A percentile compares a stretch with the other conserved stretches of the same genome.
These are phyloP conservation scores for Neodiprion lecontei DNA, from an alignment of 1,140 invertebrate species.

Conservation along the genomic window DNA sequence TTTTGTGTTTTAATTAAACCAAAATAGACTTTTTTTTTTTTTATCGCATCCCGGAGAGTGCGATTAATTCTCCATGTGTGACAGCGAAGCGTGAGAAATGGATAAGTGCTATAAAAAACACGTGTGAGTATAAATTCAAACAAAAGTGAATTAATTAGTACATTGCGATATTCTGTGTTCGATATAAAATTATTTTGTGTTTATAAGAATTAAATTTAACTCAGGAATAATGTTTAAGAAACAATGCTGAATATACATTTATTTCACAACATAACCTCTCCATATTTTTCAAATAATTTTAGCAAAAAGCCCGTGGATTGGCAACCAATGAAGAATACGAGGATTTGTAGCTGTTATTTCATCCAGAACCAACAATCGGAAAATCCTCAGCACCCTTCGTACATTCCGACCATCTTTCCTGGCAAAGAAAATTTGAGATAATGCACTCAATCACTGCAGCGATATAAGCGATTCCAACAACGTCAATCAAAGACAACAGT, in stretches of 20 bases:
- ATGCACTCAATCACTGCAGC: background rate
- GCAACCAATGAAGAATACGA: constrained; percentile 10
- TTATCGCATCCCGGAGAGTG: constrained; percentile 4
- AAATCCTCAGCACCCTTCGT: constrained; percentile 19
- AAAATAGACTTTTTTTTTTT: constrained; percentile 10
- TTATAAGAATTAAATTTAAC: too few species aligned
- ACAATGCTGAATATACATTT: background rate
- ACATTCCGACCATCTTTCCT: constrained; percentile 26
- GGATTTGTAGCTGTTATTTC: constrained; percentile 23
- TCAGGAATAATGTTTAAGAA: background rate
- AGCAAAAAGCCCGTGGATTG: constrained; percentile 21
- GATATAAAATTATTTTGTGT: background rate
- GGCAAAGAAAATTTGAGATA: constrained; percentile 10
- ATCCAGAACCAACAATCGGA: constrained; percentile 26
- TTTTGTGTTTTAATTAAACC: background rate
- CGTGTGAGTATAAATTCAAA: background rate
- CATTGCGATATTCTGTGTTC: background rate
- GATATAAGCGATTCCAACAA: background rate
- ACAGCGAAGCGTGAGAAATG: background rate
- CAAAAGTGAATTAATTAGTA: background rate
- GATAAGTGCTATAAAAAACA: constrained; percentile 18
- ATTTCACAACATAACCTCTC: too few species aligned
- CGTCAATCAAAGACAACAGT: background rate
- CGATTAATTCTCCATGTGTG: background rate
- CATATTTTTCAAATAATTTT: background rate